Percentiles rank a stretch among this genome's conserved stretches.
Evolutionary conservation across 2,113 vertebrate genomes (phyloP).

Genomic region (Centropristis striata): DNA sequence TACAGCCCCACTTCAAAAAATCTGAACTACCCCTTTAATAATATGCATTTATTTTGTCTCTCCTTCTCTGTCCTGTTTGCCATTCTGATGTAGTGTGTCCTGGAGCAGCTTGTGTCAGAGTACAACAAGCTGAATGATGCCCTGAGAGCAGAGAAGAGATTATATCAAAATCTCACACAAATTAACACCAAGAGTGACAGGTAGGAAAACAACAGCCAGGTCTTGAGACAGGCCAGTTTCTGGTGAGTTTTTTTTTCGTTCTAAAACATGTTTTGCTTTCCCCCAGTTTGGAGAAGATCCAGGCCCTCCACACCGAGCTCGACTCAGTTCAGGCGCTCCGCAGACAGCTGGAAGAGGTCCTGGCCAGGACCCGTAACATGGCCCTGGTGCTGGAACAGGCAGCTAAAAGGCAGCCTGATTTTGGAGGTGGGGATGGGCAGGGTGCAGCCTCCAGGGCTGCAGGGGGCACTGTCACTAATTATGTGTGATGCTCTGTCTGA

Average conservation of each 20-base stretch:
- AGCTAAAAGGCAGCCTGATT: constrained; percentile 83
- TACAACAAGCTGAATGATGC: constrained; percentile 91
- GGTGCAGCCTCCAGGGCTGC: constrained; percentile 89
- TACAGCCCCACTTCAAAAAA: too few relatives aligned
- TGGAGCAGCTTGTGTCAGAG: constrained; percentile 91
- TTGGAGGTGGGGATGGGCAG: constrained; percentile 96
- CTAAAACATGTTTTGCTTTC: background rate
- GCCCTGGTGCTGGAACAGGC: constrained; percentile 89
- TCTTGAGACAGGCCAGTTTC: background rate
- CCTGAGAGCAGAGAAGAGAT: constrained; percentile 90
- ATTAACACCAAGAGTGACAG: constrained; percentile 87
- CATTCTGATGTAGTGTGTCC: constrained; percentile 76
- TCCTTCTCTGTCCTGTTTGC: background rate
- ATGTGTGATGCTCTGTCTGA: constrained; percentile 71
- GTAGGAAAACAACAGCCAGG: constrained; percentile 74
- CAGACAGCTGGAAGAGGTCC: constrained; percentile 92
- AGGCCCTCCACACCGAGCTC: constrained; percentile 89
- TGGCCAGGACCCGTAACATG: constrained; percentile 89
- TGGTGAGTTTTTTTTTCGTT: background rate
- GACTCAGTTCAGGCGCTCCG: constrained; percentile 91
- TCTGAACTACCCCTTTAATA: background rate
- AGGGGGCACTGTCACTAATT: constrained; percentile 76
- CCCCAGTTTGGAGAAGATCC: constrained; percentile 86
- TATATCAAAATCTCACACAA: constrained; percentile 91
- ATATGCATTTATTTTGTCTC: background rate